These are phyloP conservation scores for Chirona hameri DNA, from an alignment of 2,888 invertebrate species.

Conservation along the genomic window DNA sequence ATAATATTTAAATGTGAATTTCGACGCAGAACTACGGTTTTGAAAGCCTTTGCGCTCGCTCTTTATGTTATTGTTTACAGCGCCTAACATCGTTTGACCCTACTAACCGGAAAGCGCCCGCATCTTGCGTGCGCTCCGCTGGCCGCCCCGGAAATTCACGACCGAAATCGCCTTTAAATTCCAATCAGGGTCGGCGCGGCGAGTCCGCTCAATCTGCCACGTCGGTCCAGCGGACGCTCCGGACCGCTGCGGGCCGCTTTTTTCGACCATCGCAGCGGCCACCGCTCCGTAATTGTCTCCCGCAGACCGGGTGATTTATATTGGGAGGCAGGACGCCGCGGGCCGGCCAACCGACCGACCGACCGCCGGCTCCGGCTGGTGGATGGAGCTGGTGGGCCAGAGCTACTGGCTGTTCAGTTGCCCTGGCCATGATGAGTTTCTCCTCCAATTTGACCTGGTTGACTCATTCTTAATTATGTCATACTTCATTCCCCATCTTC, in stretches of 20 bases:
- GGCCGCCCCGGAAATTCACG: not conserved
- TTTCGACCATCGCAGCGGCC: not conserved
- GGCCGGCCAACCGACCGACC: not conserved
- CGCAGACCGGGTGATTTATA: not conserved
- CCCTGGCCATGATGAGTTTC: too few relatives aligned
- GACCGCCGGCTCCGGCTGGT: not conserved
- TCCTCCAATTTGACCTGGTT: too few relatives aligned
- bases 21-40: not conserved
- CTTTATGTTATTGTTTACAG: not conserved
- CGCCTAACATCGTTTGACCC: too few relatives aligned
- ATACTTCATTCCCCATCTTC: too few relatives aligned
- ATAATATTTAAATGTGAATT: too few relatives aligned
- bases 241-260: not conserved
- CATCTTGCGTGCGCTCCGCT: too few relatives aligned
- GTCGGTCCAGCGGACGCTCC: not conserved
- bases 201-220: not conserved
- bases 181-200: not conserved
- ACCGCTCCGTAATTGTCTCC: not conserved
- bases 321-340: not conserved
- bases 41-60: not conserved
- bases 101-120: too few relatives aligned
- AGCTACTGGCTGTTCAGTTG: too few relatives aligned
- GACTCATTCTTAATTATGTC: too few relatives aligned
- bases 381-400: too few relatives aligned
- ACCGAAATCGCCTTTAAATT: not conserved